These are phyloP conservation scores for Lophius piscatorius DNA, from an alignment of 2,113 vertebrate genomes.

Conservation along the genomic window DNA sequence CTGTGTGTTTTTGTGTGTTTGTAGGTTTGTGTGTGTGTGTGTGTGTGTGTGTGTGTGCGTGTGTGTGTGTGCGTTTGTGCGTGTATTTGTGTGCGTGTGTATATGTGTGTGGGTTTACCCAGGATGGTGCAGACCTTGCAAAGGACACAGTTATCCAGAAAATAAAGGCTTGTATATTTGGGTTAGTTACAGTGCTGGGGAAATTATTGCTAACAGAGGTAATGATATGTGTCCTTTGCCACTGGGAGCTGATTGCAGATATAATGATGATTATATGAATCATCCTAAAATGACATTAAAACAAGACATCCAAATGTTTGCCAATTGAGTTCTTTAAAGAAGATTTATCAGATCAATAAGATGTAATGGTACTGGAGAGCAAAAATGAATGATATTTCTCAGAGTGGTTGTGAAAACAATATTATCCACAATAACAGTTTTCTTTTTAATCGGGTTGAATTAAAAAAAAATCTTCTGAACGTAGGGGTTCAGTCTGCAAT, in stretches of 20 bases:
- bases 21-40: too few species aligned
- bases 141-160: slow-evolving; percentile 39
- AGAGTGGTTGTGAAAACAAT: neutral
- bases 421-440: neutral
- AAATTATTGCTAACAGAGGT: slow-evolving; percentile 49
- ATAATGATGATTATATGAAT: slow-evolving; percentile 61
- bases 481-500: too few species aligned
- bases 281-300: slow-evolving; percentile 38
- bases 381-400: too few species aligned
- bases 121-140: slow-evolving; percentile 9
- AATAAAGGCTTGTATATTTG: slow-evolving; percentile 30
- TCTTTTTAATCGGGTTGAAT: too few species aligned
- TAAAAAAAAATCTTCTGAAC: too few species aligned
- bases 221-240: slow-evolving; percentile 63
- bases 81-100: too few species aligned
- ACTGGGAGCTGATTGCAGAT: slow-evolving; percentile 57
- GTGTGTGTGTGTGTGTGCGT: too few species aligned
- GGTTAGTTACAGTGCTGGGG: slow-evolving; percentile 59
- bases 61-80: too few species aligned
- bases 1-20: too few species aligned
- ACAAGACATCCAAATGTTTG: slow-evolving; percentile 36
- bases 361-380: too few species aligned
- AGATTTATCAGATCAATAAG: slow-evolving; percentile 18
- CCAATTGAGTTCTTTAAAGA: neutral
- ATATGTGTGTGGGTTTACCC: neutral